These are phyloP conservation scores for Platycnemis pennipes DNA, from an alignment of 2,888 invertebrate genomes.

Conservation along the genomic window DNA sequence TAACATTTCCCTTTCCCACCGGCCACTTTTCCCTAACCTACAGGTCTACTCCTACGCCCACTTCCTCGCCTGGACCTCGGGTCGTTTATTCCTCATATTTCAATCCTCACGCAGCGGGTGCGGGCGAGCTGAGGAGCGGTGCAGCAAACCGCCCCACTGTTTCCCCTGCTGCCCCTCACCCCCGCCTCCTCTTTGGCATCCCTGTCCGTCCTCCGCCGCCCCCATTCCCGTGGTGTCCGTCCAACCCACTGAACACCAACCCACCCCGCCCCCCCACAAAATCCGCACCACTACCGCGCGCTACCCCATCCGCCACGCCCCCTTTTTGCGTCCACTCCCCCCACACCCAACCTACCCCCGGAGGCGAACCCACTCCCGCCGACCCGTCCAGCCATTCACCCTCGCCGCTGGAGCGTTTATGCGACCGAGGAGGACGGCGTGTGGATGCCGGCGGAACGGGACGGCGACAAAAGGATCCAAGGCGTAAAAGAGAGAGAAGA, in stretches of 20 bases:
- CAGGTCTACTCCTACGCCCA: not conserved
- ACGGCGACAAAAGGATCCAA: not conserved
- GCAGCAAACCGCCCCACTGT: too few species aligned
- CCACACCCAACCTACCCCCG: not conserved
- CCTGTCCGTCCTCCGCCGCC: not conserved
- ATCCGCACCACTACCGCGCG: not conserved
- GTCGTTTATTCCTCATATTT: conserved; percentile 21
- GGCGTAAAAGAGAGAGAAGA: not conserved
- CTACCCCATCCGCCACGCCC: not conserved
- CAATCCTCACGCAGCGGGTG: not conserved
- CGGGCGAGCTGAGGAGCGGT: not conserved
- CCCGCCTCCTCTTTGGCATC: not conserved
- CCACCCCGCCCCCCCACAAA: not conserved
- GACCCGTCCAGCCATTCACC: not conserved
- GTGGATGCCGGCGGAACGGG: too few species aligned
- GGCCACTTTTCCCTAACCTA: not conserved
- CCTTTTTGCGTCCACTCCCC: not conserved
- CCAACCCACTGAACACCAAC: not conserved
- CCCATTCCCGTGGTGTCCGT: not conserved
- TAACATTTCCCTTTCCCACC: not conserved
- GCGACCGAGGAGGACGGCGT: not conserved
- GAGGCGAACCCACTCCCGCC: not conserved
- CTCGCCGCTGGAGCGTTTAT: conserved; percentile 28
- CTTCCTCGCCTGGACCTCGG: not conserved
- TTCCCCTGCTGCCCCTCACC: not conserved